Base-by-base conservation (phyloP, 1,140 invertebrate genomes). In the Homarus americanus region DNA sequence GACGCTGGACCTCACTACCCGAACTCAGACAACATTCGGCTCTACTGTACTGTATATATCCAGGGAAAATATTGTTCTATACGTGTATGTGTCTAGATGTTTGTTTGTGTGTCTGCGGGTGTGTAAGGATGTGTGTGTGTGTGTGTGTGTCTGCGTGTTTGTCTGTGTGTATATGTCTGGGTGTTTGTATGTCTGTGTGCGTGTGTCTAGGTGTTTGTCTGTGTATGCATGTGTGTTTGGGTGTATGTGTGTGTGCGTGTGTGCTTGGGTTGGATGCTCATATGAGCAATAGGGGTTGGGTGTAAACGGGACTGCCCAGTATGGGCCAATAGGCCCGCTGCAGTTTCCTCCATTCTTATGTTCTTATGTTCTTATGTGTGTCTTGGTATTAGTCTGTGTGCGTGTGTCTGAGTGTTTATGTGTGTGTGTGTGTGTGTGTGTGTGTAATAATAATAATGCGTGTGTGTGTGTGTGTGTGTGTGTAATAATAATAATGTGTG, bases 101-200 rank as follows among this genome's bases (percentile, higher is more conserved):
- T 36, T 40, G 75, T 38, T 4, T 40, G 38, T 17, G 75, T 40
- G 38, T 38, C 9, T 20, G 20, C 20, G 34, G 28, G 75, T 36
- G 24, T 41, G 75, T 78, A 41, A 34, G 36, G 5, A 24, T 41
- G 72, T 75, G 17, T 75, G 28, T 75, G 38, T 40, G 32, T 75
- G 32, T 75, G 72, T 75, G 38, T 75, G 34, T n/a, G 34, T 78
- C 17, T 41, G 38, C 24, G 75, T 78, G 41, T 38, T 17, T 80
- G 41, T 44, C 9, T 80, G 40, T 80, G 41, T 80, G 41, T 80
- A 24, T 53, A 32, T 80, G 38, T 40, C 36, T 78, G 38, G 15
- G 75, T 80, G 78, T 53, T 9, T 80, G 78, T 80, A 24, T 80
- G 78, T 80, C 40, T 80, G 78, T 41, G 53, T 73, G 10, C 32